Base-by-base conservation (phyloP, 2,888 invertebrate genomes). In the Autographa pulchrina region DNA sequence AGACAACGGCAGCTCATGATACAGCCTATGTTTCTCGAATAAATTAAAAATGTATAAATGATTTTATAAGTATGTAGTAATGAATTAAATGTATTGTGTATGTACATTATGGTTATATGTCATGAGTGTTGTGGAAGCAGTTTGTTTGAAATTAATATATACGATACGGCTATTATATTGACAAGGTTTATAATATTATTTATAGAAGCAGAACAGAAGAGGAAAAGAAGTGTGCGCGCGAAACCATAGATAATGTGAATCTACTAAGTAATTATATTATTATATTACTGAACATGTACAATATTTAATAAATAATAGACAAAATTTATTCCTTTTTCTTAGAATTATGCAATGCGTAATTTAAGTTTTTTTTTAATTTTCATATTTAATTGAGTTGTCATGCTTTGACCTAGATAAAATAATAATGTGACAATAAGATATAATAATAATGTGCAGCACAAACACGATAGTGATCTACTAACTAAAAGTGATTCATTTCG, bases 171-270 rank as follows among this genome's bases (percentile, higher is more conserved):
- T 60, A 41, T 9, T 7, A 0, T 63, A 0, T 63, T 67, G 52
- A 32, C 0, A 7, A 31, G 41, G 13, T 16, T 65, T 58, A 38
- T 9, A 11, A 38, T 38, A 38, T n/a, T 54, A 20, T 62, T 66
- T 13, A 59, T 38, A 63, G 11, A 75, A 82, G 82, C 81, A 62
- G 25, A 82, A 75, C 65, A 54, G 71, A 81, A 76, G 69, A 41
- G 68, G 81, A 75, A 78, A 75, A 62, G 69, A 77, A 70, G 72
- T 70, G 67, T 75, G 73, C 75, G 58, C 69, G 59, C 58, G n/a
- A 25, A 32, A 74, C 54, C 54, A 74, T 60, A 35, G 32, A 31
- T 52, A 62, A 16, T 59, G 54, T 64, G 35, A 60, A 62, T 38
- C 62, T 56, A 68, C 67, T 48, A 43, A n/a, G n/a, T n/a, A n/a